Evolutionary conservation across 2,888 invertebrate genomes (phyloP), one percentile per base, ranked within the genome.

Genomic region (Aphidius colemani): DNA sequence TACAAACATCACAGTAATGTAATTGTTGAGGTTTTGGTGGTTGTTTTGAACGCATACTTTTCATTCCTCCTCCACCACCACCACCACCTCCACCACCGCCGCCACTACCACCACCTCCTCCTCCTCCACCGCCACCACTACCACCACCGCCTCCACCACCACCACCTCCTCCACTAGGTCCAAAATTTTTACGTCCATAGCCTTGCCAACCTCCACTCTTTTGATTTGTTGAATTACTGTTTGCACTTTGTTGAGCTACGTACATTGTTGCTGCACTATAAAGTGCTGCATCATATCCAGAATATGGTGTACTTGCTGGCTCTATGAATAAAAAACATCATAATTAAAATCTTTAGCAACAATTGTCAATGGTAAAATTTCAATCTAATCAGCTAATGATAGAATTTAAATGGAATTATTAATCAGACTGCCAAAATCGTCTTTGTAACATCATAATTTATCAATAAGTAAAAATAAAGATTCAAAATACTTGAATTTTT

Each of bases 1-100:
- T 98, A 84, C 99, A 99, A 10, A 98, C 96, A 83, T 99, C 98
- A 82, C 98, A 99, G 84, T 98, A 99, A 84, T 97, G 97, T 70
- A 98, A 85, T 80, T 96, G 95, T 81, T 95, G 95, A 43, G 95
- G 93, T 77, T 95, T 94, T 13, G 95, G 94, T 63, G 94, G 92
- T 41, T 90, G 91, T 84, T 92, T 93, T 67, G 89, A 88, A 58
- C 90, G 86, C 79, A 89, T 88, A 76, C 86, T 85, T 80, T 88
- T 87, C 81, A 82, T 81, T 61, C 82, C 83, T 70, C 78, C 77
- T 58, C 78, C 78, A 70, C 76, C 74, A 67, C 3, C 84, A 63
- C 86, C 86, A 86, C 71, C 88, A 87, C 80, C 82, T 69, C 77
- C 75, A 57, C 77, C 76, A 68, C 74, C 73, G 67, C 2, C 84